Percentiles rank a stretch among this genome's conserved stretches.
These are phyloP conservation scores for Alca torda DNA, from an alignment of 2,797 vertebrate genomes.

Conservation along the genomic window DNA sequence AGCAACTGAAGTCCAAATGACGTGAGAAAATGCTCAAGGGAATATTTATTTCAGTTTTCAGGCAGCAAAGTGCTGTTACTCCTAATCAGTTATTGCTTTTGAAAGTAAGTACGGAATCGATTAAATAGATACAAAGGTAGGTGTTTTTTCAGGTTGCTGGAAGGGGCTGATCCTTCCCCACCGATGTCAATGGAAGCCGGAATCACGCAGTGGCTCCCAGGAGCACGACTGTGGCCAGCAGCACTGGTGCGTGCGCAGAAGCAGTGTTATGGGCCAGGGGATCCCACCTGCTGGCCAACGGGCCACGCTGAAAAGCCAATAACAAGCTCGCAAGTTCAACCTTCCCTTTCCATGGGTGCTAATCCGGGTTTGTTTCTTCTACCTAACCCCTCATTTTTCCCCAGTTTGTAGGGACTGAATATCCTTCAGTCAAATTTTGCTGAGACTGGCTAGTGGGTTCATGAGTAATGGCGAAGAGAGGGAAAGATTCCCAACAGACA, in stretches of 20 bases:
- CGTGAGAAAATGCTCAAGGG: not conserved
- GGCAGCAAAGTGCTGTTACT: not conserved
- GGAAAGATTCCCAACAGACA: not conserved
- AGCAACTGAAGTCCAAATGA: not conserved
- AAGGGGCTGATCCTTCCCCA: not conserved
- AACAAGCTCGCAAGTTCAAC: not conserved
- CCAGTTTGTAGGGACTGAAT: not conserved
- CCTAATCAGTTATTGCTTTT: not conserved
- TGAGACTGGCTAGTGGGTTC: not conserved
- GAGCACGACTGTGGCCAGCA: not conserved
- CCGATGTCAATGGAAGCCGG: fast-evolving
- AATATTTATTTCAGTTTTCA: not conserved
- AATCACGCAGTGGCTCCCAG: not conserved
- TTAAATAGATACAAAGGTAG: not conserved
- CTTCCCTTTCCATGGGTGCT: not conserved
- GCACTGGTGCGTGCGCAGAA: not conserved
- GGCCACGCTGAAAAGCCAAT: not conserved
- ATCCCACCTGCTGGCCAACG: not conserved
- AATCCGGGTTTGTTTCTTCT: not conserved
- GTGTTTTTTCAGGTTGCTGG: not conserved
- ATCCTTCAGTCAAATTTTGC: not conserved
- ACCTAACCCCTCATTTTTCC: not conserved
- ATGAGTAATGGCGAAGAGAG: not conserved
- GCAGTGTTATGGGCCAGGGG: not conserved
- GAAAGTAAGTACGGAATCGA: not conserved